Percentiles rank a stretch among this genome's conserved stretches.
Evolutionary conservation across 2,113 vertebrate species (phyloP).

Genomic region (Rhinopithecus roxellana): DNA sequence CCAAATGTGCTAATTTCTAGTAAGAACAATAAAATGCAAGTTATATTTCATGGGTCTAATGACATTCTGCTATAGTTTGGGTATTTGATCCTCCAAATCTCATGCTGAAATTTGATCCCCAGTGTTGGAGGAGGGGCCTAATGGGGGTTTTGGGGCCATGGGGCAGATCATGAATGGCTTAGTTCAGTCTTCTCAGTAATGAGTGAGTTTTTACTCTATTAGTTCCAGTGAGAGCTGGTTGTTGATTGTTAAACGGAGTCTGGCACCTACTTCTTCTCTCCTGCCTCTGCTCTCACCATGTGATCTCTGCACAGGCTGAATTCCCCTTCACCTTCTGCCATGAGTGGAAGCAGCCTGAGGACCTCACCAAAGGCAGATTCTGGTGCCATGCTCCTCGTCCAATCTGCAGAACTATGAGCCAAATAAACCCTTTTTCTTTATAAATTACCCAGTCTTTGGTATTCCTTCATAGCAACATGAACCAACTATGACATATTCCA

Average conservation of each 20-base stretch:
- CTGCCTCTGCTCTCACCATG: neutral
- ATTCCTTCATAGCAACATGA: neutral
- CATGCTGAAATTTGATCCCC: neutral
- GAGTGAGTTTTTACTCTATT: neutral
- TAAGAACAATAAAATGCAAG: constrained; percentile 24
- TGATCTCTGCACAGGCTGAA: neutral
- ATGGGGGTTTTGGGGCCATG: neutral
- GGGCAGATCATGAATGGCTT: neutral
- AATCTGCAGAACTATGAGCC: neutral
- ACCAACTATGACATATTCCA: neutral
- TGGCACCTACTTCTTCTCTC: neutral
- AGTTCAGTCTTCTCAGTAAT: neutral
- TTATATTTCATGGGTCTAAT: neutral
- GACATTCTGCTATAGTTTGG: neutral
- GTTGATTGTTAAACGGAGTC: neutral
- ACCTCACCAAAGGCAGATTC: neutral
- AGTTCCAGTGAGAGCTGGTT: neutral
- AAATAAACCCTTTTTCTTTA: neutral
- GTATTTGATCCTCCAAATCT: neutral
- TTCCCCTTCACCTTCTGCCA: neutral
- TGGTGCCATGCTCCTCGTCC: neutral
- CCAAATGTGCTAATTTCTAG: neutral
- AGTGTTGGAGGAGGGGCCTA: neutral
- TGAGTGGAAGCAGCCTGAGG: neutral
- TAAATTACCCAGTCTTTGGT: neutral